A percentile compares a stretch with the other conserved stretches of the same genome.
Conservation (phyloP, 2,113 vertebrate genomes). For the Vombatus ursinus region DNA sequence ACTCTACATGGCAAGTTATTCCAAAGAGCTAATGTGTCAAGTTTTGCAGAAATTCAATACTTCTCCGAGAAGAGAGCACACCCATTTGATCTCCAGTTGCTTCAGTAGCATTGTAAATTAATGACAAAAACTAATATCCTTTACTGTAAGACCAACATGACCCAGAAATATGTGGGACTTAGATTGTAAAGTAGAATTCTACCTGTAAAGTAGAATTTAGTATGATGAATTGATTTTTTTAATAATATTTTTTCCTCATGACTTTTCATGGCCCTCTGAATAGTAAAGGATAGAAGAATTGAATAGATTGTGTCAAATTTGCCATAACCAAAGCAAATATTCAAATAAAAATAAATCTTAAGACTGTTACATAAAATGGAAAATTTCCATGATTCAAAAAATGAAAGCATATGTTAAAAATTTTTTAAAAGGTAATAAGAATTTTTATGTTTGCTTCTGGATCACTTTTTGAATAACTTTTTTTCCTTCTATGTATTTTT, state of each 20-base stretch:
- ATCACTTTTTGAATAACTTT: not conserved
- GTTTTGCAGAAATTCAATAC: too few species aligned
- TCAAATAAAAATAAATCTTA: not conserved
- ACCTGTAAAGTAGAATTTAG: not conserved
- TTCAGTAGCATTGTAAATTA: not conserved
- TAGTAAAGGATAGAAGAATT: not conserved
- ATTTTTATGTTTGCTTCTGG: not conserved
- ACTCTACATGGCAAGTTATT: too few species aligned
- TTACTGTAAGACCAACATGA: not conserved
- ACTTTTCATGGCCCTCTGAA: not conserved
- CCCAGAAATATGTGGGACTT: not conserved
- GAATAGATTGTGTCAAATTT: not conserved
- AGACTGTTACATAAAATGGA: not conserved
- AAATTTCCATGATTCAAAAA: not conserved
- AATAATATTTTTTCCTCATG: not conserved
- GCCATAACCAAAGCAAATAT: not conserved
- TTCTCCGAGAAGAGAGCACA: too few species aligned
- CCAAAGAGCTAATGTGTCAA: too few species aligned
- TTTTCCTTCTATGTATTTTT: not conserved
- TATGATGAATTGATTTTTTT: not conserved
- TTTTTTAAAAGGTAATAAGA: not conserved
- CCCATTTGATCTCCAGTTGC: not conserved
- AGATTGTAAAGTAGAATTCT: not conserved
- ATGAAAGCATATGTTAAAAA: not conserved
- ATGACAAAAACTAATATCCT: not conserved